phyloP scores from a whole-genome alignment of 2,888 invertebrate species.

The Caenorhabditis angaria region DNA sequence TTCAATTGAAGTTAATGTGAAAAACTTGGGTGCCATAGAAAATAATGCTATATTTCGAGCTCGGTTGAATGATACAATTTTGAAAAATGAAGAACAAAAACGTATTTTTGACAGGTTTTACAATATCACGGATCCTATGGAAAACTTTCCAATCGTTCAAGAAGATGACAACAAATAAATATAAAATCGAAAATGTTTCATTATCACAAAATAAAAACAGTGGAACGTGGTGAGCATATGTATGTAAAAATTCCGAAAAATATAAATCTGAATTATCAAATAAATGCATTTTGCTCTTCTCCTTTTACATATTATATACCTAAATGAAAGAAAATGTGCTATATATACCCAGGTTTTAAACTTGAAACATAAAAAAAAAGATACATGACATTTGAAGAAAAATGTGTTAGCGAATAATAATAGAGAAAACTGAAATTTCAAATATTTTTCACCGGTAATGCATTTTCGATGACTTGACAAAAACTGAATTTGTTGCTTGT shows the following conservation, averaged over 20 bases:
- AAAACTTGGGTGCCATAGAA: too few relatives aligned
- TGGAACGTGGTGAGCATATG: conserved; percentile 45
- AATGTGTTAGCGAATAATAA: not conserved
- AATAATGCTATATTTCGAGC: too few relatives aligned
- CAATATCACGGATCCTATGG: too few relatives aligned
- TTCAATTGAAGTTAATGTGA: too few relatives aligned
- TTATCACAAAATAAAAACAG: conserved; percentile 31
- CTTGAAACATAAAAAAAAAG: not conserved
- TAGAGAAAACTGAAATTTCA: not conserved
- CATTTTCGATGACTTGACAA: not conserved
- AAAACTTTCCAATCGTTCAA: too few relatives aligned
- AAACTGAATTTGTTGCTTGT: not conserved
- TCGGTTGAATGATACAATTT: too few relatives aligned
- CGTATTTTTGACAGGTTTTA: too few relatives aligned
- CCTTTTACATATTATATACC: not conserved
- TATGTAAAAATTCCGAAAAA: conserved; percentile 18
- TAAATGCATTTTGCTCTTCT: conserved; percentile 3
- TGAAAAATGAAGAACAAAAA: too few relatives aligned
- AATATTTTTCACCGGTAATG: not conserved
- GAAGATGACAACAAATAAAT: not conserved
- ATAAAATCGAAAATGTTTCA: conserved; percentile 8
- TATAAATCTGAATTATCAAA: conserved; percentile 12
- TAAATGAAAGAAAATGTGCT: not conserved
- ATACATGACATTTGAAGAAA: not conserved
- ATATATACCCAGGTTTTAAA: not conserved